Base-by-base conservation (phyloP, 1,140 invertebrate species). In the Meloidogyne hapla region DNA sequence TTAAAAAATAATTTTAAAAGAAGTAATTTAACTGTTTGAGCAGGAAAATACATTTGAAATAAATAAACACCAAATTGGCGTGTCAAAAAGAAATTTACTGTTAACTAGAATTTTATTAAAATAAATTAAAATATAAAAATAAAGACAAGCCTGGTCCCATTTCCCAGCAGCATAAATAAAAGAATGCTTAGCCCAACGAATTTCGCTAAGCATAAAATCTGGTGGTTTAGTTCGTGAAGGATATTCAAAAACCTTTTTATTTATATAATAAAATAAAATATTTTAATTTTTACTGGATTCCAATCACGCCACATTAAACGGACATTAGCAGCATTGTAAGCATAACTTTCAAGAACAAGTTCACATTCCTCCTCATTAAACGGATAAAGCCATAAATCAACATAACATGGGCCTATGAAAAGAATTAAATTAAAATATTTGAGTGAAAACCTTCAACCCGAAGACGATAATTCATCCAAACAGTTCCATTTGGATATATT, bases 1-100 rank as follows among this genome's bases (percentile, higher is more conserved):
- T 67, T 67, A 13, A 69, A 33, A 2, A 69, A 69, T 1, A 23
- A 18, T 23, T 45, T 28, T n/a, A 3, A 10, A 10, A 42, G 2
- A 9, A 2, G 10, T 25, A 64, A 73, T 26, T 13, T 33, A n/a
- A 77, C 76, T 13, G 76, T 77, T 68, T 77, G 63, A 3, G 73
- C 63, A 28, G 76, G 76, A 67, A 77, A 74, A 69, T 77, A 77
- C 74, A 89, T 89, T 81, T 89, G 88, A 15, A 90, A 83, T 18
- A 90, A 77, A 81, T 88, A 90, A 72, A 88, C 89, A 15, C 89
- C 89, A 28, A 89, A 82, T 64, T 88, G 84, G 13, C 89, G 83
- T 45, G 86, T 86, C 38, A 90, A 83, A 65, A 88, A 88, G 56
- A 90, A 88, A 61, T 84, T 86, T 0, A 89, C 88, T 45, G 86